phyloP scores from a whole-genome alignment of 2,888 invertebrate genomes.

The Aleiodes leptofemur region DNA sequence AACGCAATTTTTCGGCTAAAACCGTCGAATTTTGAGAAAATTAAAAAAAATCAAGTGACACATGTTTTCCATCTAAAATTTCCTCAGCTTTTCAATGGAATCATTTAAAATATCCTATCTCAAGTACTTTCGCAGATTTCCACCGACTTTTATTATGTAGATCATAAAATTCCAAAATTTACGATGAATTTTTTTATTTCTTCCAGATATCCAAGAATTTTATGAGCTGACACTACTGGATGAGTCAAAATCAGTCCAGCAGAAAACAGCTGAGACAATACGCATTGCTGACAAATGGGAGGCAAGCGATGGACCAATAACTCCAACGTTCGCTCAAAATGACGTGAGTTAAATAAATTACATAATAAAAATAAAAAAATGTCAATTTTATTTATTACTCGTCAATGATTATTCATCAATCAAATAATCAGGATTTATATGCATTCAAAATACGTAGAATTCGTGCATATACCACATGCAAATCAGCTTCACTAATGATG shows the following conservation, averaged over 20 bases:
- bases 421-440: slow-evolving; percentile 7
- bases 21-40: no score
- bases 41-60: no score
- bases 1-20: no score
- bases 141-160: no score
- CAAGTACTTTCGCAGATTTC: no score
- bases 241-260: slow-evolving; percentile 95
- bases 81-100: no score
- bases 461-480: slow-evolving; percentile 10
- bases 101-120: no score
- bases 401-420: neutral
- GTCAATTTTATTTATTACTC: neutral
- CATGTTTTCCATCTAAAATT: no score
- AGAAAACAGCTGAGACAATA: slow-evolving; percentile 96
- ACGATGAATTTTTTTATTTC: slow-evolving; percentile 46
- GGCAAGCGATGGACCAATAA: slow-evolving; percentile 81
- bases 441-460: neutral
- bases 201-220: slow-evolving; percentile 98
- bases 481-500: slow-evolving; percentile 39
- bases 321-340: slow-evolving; percentile 79
- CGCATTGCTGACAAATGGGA: slow-evolving; percentile 98
- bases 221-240: slow-evolving; percentile 97
- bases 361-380: no score
- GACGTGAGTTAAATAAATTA: slow-evolving; percentile 76
- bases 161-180: neutral